Base-by-base conservation (phyloP, 1,140 invertebrate species). In the Drosophila oshimai region DNA sequence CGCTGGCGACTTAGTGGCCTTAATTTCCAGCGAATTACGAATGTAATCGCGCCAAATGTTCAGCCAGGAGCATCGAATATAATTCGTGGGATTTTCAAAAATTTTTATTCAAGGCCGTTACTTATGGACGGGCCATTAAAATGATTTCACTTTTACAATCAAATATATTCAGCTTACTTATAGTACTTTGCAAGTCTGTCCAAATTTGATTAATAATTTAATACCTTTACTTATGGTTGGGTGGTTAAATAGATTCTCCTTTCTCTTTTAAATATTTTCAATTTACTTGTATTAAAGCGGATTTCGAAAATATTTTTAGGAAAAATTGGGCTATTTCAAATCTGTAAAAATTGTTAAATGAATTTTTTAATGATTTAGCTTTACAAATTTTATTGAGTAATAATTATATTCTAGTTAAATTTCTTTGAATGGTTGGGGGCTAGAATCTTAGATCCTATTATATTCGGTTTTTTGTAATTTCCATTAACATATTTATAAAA, bases 1-100 rank as follows among this genome's bases (percentile, higher is more conserved):
- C 44, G 37, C 55, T 51, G 70, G 54, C 80, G 75, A 73, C 76
- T 84, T 84, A 75, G 81, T 68, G 75, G 65, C 60, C 55, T 68
- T 80, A 61, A 74, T 74, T 58, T 70, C 79, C 57, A 57, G 31
- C 44, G 75, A 78, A 87, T 86, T 86, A 86, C 80, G 54, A 87
- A 80, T 87, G 75, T 86, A 68, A 75, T 50, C 31, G 36, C 29
- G 24, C 33, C 62, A 55, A 72, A 75, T 69, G 61, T 41, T 45
- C 64, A 74, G 36, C 28, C 36, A 55, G 17, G 26, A 31, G 31
- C 31, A 62, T 28, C 13, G 18, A 31, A 62, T 51, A 72, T 68
- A 60, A 72, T 83, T 67, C 61, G 67, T 67, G 37, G 47, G 53
- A 31, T 53, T 67, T 34, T 37, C 18, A 24, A 37, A 17, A 31